Evolutionary conservation across 30 jellyfish, hydroid and myxozoan genomes (phyloP).

Genomic region (Chrysaora quinquecirrha): DNA sequence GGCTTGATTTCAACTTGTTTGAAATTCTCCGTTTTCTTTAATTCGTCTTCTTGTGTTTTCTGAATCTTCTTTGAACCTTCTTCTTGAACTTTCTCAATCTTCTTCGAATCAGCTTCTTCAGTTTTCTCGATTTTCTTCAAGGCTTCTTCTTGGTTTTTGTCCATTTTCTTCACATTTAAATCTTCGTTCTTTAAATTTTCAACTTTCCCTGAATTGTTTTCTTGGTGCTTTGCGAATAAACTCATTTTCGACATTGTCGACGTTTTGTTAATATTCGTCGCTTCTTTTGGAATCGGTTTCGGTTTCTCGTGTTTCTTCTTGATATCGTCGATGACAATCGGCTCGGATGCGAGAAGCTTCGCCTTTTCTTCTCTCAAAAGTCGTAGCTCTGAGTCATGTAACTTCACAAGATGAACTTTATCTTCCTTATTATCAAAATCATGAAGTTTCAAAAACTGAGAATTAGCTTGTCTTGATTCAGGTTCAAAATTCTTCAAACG

Average conservation of each 20-base stretch:
- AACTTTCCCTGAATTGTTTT: background rate
- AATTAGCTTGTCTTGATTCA: background rate
- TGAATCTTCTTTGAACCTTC: background rate
- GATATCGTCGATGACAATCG: conserved; percentile 88
- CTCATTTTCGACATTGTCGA: background rate
- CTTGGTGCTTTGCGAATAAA: background rate
- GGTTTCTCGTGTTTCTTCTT: conserved; percentile 74
- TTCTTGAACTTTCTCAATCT: background rate
- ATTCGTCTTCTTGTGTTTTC: background rate
- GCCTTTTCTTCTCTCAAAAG: conserved; percentile 51
- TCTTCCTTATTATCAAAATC: conserved; percentile 15
- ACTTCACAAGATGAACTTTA: conserved; percentile 51
- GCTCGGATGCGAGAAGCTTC: conserved; percentile 68
- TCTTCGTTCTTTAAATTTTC: background rate
- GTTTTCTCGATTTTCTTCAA: background rate
- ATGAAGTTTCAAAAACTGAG: background rate
- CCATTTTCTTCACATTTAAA: background rate
- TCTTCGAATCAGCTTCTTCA: background rate
- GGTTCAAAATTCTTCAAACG: background rate
- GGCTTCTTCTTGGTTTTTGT: background rate
- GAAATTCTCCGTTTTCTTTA: background rate
- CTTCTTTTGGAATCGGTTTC: conserved; percentile 79
- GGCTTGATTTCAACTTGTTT: conserved; percentile 18
- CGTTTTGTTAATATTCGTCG: conserved; percentile 38
- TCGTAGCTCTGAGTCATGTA: conserved; percentile 54